Evolutionary conservation across 2,888 invertebrate genomes (phyloP).

Genomic region (Phaonia tiefii): DNA sequence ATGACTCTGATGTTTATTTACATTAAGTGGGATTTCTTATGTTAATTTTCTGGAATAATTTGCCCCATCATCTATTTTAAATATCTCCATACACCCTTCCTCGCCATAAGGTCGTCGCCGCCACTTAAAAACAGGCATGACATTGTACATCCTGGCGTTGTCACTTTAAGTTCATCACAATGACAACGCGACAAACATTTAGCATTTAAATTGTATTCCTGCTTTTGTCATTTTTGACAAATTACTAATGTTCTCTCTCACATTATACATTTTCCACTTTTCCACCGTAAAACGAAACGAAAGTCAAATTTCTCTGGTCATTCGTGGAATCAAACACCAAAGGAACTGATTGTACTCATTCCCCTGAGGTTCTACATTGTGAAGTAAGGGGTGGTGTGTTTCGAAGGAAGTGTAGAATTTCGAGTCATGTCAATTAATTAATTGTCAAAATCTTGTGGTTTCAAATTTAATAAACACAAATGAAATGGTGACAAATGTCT

Average conservation of each 20-base stretch:
- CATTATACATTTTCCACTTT: not conserved
- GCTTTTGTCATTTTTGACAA: slow-evolving; percentile 62
- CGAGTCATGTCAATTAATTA: slow-evolving; percentile 20
- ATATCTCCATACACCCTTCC: slow-evolving; percentile 1
- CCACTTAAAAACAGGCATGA: slow-evolving; percentile 49
- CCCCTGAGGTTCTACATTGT: not conserved
- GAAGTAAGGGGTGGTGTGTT: not conserved
- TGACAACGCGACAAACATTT: slow-evolving; percentile 1
- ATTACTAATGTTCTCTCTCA: slow-evolving; percentile 44
- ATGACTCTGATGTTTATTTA: slow-evolving; percentile 55
- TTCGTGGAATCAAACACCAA: not conserved
- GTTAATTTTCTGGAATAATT: slow-evolving; percentile 55
- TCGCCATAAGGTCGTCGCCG: not conserved
- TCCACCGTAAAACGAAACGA: too few relatives aligned
- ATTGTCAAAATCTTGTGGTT: slow-evolving; percentile 13
- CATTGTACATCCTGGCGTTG: not conserved
- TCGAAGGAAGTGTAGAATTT: not conserved
- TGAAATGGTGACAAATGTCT: not conserved
- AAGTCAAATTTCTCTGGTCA: not conserved
- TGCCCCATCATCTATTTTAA: slow-evolving; percentile 26
- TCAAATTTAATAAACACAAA: not conserved
- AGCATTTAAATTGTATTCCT: slow-evolving; percentile 38
- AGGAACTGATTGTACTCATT: not conserved
- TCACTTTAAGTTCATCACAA: not conserved
- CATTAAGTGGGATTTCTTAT: slow-evolving; percentile 64